Percentiles rank a stretch among this genome's conserved stretches.
phyloP scores from a whole-genome alignment of 2,888 invertebrate species.

The Tuberolachnus salignus region DNA sequence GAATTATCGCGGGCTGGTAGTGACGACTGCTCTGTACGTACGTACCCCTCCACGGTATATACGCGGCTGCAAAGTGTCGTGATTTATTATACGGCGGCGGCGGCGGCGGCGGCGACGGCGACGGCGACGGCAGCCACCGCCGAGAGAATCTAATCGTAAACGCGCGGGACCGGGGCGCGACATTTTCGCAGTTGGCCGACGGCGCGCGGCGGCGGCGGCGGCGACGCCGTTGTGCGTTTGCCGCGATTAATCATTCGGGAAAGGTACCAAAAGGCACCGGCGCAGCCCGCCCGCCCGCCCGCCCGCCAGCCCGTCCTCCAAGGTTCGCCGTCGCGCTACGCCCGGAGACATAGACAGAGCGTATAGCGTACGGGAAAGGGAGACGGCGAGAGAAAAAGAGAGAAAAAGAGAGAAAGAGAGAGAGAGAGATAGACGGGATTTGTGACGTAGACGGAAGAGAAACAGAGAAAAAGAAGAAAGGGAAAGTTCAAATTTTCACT shows the following conservation, averaged over 20 bases:
- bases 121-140: neutral
- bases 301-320: no score
- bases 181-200: constrained; percentile 49
- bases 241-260: constrained; percentile 44
- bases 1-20: no score
- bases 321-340: neutral
- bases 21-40: no score
- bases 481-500: neutral
- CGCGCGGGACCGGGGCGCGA: constrained; percentile 37
- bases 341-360: neutral
- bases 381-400: no score
- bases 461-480: no score
- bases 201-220: neutral
- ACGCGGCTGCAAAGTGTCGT: constrained; percentile 4
- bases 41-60: no score
- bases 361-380: no score
- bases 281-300: no score
- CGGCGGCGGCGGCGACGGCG: neutral
- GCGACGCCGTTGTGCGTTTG: neutral
- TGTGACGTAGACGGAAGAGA: no score
- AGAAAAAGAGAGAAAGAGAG: no score
- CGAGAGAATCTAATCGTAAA: constrained; percentile 42
- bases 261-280: constrained; percentile 25
- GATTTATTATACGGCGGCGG: constrained; percentile 39
- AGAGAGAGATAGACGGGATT: no score